Conservation (phyloP, 2,797 vertebrate species). For the Pantherophis vulpinus region DNA sequence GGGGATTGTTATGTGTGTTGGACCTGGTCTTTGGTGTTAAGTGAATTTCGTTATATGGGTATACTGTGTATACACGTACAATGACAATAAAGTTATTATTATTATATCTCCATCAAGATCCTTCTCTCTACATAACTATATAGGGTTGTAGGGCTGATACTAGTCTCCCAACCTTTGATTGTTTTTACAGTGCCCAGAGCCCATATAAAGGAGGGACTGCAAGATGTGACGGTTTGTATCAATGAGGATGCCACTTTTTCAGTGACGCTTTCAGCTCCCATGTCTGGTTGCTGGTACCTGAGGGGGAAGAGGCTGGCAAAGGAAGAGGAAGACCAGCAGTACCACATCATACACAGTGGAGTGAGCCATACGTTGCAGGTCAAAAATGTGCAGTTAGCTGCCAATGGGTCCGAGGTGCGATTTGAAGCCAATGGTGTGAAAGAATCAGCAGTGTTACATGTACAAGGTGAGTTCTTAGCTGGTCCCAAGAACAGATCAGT, state of each 20-base stretch:
- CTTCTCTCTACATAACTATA: background rate
- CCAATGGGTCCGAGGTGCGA: conserved; percentile 84
- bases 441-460: conserved; percentile 84
- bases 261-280: conserved; percentile 85
- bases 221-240: conserved; percentile 79
- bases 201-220: conserved; percentile 83
- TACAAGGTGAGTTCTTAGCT: conserved; percentile 79
- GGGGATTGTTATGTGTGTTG: no score
- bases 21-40: no score
- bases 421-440: conserved; percentile 84
- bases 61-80: no score
- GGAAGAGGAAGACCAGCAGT: conserved; percentile 74
- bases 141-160: background rate
- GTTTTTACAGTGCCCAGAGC: conserved; percentile 83
- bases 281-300: conserved; percentile 88
- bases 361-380: conserved; percentile 85
- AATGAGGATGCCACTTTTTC: conserved; percentile 85
- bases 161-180: background rate
- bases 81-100: no score
- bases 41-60: no score
- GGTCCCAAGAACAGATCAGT: background rate
- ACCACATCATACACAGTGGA: conserved; percentile 71
- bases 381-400: conserved; percentile 71
- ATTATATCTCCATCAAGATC: background rate
- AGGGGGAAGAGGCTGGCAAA: conserved; percentile 81